A percentile compares a stretch with the other conserved stretches of the same genome.
These are phyloP conservation scores for Pocota personata DNA, from an alignment of 2,888 invertebrate genomes.

Conservation along the genomic window DNA sequence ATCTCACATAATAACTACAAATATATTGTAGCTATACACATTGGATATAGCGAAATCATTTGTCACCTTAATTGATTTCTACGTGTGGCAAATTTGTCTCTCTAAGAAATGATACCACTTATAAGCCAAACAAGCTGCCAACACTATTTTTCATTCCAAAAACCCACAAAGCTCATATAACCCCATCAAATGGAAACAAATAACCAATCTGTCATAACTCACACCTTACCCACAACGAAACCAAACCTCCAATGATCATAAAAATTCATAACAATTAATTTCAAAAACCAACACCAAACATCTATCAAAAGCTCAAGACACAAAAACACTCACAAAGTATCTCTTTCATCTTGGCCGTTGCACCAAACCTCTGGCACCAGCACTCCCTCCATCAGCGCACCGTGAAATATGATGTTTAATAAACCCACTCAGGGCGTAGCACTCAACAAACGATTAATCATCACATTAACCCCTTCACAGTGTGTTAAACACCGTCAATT, in stretches of 20 bases:
- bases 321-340: constrained; percentile 11
- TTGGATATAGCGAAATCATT: not conserved
- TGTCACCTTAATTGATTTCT: not conserved
- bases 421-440: constrained; percentile 60
- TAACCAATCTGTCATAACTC: constrained; percentile 58
- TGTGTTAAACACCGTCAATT: constrained; percentile 64
- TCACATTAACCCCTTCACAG: constrained; percentile 70
- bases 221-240: constrained; percentile 30
- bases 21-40: too few relatives aligned
- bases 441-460: constrained; percentile 70
- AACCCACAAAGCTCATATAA: constrained; percentile 6
- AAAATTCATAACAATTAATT: constrained; percentile 63
- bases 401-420: constrained; percentile 73
- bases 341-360: constrained; percentile 41
- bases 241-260: constrained; percentile 43
- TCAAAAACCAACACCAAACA: constrained; percentile 44
- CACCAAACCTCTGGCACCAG: constrained; percentile 18
- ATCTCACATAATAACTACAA: not conserved
- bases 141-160: constrained; percentile 8
- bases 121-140: not conserved
- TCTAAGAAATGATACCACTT: not conserved
- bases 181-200: constrained; percentile 29
- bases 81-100: not conserved
- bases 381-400: constrained; percentile 26
- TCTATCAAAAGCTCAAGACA: constrained; percentile 28